These are phyloP conservation scores for Diacarnus erythraeanus DNA, from an alignment of 37 sponge, comb jelly and placozoan genomes.

Conservation along the genomic window DNA sequence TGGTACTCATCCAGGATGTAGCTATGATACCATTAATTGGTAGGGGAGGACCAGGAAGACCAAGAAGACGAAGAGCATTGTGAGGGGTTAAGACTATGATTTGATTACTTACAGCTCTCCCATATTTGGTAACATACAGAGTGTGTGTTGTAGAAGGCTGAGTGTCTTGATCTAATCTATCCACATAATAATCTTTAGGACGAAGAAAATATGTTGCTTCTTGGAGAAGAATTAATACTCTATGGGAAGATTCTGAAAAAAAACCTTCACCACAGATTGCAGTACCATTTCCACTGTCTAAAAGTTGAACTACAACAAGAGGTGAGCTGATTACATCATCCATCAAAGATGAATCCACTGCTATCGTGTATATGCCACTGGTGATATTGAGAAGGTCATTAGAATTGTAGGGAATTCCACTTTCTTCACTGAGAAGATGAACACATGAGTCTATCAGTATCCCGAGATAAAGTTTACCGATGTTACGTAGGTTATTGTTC, in stretches of 20 bases:
- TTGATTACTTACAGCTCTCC: slow-evolving; percentile 11
- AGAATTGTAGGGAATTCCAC: slow-evolving; percentile 17
- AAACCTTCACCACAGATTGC: not conserved
- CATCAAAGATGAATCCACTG: not conserved
- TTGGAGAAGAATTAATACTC: slow-evolving; percentile 6
- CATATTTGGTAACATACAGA: slow-evolving; percentile 21
- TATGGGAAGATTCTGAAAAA: not conserved
- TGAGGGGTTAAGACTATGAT: too few species aligned
- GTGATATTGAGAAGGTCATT: not conserved
- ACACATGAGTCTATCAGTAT: slow-evolving; percentile 3
- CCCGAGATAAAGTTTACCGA: slow-evolving; percentile 13
- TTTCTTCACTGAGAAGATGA: not conserved
- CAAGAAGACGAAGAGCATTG: too few species aligned
- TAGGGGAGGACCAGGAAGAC: not conserved
- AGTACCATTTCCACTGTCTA: not conserved
- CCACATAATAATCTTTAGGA: slow-evolving; percentile 25
- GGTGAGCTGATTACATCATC: not conserved
- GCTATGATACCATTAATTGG: slow-evolving; percentile 4
- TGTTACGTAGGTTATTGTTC: not conserved
- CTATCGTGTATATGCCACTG: slow-evolving; percentile 14
- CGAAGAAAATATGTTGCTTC: slow-evolving; percentile 24
- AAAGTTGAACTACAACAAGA: slow-evolving; percentile 7
- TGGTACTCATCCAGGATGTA: not conserved
- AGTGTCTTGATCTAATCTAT: not conserved
- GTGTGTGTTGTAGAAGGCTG: not conserved